Base-by-base conservation (phyloP, 2,888 invertebrate genomes). In the Drosophila prolongata region DNA sequence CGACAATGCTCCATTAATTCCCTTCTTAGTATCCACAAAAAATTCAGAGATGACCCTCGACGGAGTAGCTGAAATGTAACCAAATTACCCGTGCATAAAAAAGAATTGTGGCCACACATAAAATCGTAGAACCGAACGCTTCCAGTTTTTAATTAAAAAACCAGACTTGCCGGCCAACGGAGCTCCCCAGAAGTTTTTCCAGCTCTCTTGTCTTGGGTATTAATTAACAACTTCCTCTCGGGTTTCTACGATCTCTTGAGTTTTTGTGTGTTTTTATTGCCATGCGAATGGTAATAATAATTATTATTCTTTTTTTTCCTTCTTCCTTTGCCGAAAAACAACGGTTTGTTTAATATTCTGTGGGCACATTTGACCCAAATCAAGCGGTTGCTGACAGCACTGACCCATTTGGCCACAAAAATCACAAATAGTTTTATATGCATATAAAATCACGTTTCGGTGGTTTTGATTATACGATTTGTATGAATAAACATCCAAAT, bases 141-240 rank as follows among this genome's bases (percentile, higher is more conserved):
- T 78, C 73, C 53, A 47, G 44, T 71, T 71, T 75, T 75, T 75
- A 71, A 75, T 76, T 75, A 76, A 69, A 52, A 78, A 75, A 64
- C 67, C 55, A 53, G 54, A 67, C 35, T 61, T 37, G 46, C 47
- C 46, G 37, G 30, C 30, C 34, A 61, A 49, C 38, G 64, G 57
- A 68, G 50, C 50, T 68, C 47, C 47, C 52, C 53, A 65, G 60
- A 67, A 67, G 75, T 56, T 77, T 75, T 79, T 70, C 56, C 66
- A 65, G 49, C 57, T 72, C 66, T 67, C 58, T 60, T 54, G 81
- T 73, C 64, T 49, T 27, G 55, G 53, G 77, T 72, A 77, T 88
- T 84, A 84, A 88, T 88, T 88, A 84, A 78, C 83, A 66, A 84
- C 83, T 86, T 84, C 83, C 83, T 88, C 66, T 59, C 55, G 40